Conservation (phyloP, 2,797 vertebrate genomes). For the Halcyon leucocephala region DNA sequence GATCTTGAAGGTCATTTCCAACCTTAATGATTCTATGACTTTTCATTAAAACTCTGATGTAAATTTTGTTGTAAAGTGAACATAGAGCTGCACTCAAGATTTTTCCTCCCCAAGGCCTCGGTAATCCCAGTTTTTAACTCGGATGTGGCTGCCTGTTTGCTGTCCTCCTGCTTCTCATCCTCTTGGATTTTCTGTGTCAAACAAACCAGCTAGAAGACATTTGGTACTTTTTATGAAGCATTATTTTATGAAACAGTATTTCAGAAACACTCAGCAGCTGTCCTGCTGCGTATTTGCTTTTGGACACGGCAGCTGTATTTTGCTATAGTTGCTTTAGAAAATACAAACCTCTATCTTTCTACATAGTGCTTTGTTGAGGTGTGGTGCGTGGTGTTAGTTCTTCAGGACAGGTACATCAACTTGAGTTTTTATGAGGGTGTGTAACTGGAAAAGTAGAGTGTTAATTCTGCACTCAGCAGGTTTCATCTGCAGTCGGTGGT, state of each 20-base stretch:
- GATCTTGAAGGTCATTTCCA: no score
- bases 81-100: neutral
- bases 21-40: neutral
- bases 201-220: neutral
- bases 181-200: neutral
- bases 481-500: neutral
- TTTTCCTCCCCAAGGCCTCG: neutral
- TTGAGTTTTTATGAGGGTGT: neutral
- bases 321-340: neutral
- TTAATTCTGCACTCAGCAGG: neutral
- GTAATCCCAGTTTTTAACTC: neutral
- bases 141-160: neutral
- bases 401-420: neutral
- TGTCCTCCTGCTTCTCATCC: neutral
- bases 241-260: neutral
- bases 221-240: neutral
- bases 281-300: neutral
- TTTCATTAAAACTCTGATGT: neutral
- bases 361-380: neutral
- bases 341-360: neutral
- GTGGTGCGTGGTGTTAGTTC: neutral
- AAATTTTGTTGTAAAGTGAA: neutral
- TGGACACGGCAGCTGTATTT: neutral
- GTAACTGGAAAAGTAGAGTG: neutral
- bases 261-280: neutral